Evolutionary conservation across 2,888 invertebrate genomes (phyloP), one percentile per base, ranked within the genome.

Genomic region (Lycocerus yunnanus): DNA sequence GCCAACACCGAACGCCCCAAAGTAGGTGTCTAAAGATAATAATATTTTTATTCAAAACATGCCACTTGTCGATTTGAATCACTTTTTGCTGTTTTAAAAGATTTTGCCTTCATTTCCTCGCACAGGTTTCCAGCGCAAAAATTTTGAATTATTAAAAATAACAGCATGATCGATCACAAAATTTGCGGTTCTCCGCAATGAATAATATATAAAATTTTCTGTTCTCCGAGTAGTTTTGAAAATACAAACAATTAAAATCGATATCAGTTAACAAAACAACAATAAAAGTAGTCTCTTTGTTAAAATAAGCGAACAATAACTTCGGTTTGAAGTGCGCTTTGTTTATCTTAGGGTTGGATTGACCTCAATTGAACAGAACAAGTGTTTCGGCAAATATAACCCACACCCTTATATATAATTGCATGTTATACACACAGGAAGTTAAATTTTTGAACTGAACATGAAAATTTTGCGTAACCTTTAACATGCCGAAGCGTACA

Each of bases 331-430:
- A 68, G 71, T 68, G 66, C 16, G 63, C 27, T 21, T 73, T 75
- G 75, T 77, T 74, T 77, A 68, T 77, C 75, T 73, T 75, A 74
- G 74, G 77, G 75, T 72, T 69, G 77, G 72, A 69, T 78, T 78
- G 72, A 78, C 78, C 77, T 77, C 78, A 78, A 78, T 78, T 78
- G 78, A 78, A 76, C 76, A 75, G 75, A 78, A 76, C 78, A 77
- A 78, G 78, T 78, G 71, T 67, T 70, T 74, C 18, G 67, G 74
- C 74, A 74, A 74, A 73, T 21, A 73, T 60, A 67, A 61, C 58
- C 66, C 69, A 14, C 66, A 21, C 60, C 67, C 61, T 18, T 63
- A 63, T 63, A 18, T 63, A 63, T 63, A 20, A 63, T 18, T 63
- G 16, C 20, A 63, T 63, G 20, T 63, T 63, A 43, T 43, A n/a